A percentile compares a stretch with the other conserved stretches of the same genome.
These are phyloP conservation scores for Acanthochromis polyacanthus DNA, from an alignment of 2,113 vertebrate genomes.

Conservation along the genomic window DNA sequence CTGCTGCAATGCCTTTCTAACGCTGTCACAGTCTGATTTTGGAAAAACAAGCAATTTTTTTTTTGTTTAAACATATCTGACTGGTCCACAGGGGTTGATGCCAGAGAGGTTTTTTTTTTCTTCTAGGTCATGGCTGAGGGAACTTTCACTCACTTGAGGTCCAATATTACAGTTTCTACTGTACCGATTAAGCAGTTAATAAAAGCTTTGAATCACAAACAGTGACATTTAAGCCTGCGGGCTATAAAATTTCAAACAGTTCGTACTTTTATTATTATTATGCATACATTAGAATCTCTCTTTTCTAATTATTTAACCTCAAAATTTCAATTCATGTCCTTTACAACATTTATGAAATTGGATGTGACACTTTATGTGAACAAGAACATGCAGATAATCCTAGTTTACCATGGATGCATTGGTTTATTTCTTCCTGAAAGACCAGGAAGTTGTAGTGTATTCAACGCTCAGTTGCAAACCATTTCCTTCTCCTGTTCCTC, in stretches of 20 bases:
- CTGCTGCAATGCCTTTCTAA: background rate
- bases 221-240: conserved; percentile 7
- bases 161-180: background rate
- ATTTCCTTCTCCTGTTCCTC: background rate
- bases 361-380: background rate
- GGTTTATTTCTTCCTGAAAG: background rate
- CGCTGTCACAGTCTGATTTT: background rate
- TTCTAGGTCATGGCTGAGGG: background rate
- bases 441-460: background rate
- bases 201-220: conserved; percentile 25
- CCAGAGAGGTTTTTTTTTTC: background rate
- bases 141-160: conserved; percentile 9
- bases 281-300: background rate
- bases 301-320: background rate
- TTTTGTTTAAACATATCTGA: background rate
- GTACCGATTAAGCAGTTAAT: conserved; percentile 25
- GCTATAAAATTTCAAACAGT: background rate
- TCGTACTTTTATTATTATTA: conserved; percentile 5
- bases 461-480: background rate
- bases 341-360: background rate
- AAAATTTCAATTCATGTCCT: background rate
- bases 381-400: background rate
- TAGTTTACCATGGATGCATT: background rate
- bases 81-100: background rate
- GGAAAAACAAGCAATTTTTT: background rate